Conservation (phyloP, 2,888 invertebrate genomes). For the Linnaemya vulpina region DNA sequence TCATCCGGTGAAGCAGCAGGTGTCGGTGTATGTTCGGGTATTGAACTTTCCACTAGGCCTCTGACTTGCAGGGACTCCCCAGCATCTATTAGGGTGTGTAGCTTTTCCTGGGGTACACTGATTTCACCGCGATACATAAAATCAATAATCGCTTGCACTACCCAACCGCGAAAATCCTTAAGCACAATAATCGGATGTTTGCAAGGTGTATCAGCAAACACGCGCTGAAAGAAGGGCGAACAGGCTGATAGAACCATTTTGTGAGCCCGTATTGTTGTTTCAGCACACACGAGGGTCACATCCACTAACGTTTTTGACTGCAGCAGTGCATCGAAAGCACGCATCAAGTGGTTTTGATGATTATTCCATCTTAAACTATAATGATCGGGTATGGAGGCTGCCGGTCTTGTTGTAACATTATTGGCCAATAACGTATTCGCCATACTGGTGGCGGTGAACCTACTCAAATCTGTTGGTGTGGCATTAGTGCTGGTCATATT, state of each 20-base stretch:
- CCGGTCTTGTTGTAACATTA: slow-evolving; percentile 71
- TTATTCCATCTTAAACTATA: slow-evolving; percentile 97
- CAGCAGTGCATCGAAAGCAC: slow-evolving; percentile 94
- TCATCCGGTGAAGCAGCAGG: slow-evolving; percentile 83
- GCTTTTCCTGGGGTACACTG: slow-evolving; percentile 92
- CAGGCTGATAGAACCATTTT: slow-evolving; percentile 95
- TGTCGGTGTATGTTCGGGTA: slow-evolving; percentile 82
- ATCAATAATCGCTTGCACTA: slow-evolving; percentile 94
- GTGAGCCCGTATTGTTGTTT: slow-evolving; percentile 93
- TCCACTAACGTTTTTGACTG: slow-evolving; percentile 94
- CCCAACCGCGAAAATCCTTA: slow-evolving; percentile 94
- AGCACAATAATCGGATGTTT: slow-evolving; percentile 96
- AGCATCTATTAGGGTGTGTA: slow-evolving; percentile 92
- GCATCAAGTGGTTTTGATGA: slow-evolving; percentile 93
- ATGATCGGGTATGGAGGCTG: slow-evolving; percentile 87
- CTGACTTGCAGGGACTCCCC: slow-evolving; percentile 94
- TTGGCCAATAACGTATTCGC: slow-evolving; percentile 69
- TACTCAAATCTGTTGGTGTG: slow-evolving; percentile 30
- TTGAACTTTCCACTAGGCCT: slow-evolving; percentile 88
- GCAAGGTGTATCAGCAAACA: slow-evolving; percentile 95
- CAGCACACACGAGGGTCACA: slow-evolving; percentile 94
- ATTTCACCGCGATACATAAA: slow-evolving; percentile 98
- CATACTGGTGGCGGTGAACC: slow-evolving; percentile 54
- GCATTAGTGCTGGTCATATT: slow-evolving; percentile 40
- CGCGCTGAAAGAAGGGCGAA: slow-evolving; percentile 94